Conservation (phyloP, 2,113 vertebrate genomes). For the Beaufortia kweichowensis region DNA sequence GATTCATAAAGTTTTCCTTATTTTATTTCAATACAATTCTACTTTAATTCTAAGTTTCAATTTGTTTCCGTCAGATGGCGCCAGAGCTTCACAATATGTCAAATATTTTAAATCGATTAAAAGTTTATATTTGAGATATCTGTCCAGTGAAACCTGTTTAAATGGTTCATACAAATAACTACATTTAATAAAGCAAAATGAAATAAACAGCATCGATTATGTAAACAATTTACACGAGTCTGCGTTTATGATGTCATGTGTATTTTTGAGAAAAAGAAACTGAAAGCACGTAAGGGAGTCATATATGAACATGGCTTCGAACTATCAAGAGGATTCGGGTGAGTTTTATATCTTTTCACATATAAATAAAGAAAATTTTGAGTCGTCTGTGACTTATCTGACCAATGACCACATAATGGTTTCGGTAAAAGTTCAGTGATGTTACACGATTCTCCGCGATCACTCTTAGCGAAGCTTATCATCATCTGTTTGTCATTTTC, state of each 20-base stretch:
- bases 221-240: not conserved
- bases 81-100: not conserved
- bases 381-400: not conserved
- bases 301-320: conserved; percentile 35
- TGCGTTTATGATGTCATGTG: not conserved
- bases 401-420: not conserved
- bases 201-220: not conserved
- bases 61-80: not conserved
- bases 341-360: not conserved
- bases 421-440: too few relatives aligned
- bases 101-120: not conserved
- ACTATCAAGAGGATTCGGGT: conserved; percentile 4
- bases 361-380: not conserved
- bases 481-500: not conserved
- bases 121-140: not conserved
- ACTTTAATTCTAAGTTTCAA: not conserved
- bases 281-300: not conserved
- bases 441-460: not conserved
- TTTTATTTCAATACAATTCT: too few relatives aligned
- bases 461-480: too few relatives aligned
- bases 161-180: too few relatives aligned
- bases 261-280: conserved; percentile 33
- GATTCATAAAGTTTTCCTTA: too few relatives aligned
- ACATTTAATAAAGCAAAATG: not conserved
- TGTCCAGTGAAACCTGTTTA: not conserved